Percentiles rank a stretch among this genome's conserved stretches.
Conservation (phyloP, 2,888 invertebrate species). For the Agrotis ipsilon region DNA sequence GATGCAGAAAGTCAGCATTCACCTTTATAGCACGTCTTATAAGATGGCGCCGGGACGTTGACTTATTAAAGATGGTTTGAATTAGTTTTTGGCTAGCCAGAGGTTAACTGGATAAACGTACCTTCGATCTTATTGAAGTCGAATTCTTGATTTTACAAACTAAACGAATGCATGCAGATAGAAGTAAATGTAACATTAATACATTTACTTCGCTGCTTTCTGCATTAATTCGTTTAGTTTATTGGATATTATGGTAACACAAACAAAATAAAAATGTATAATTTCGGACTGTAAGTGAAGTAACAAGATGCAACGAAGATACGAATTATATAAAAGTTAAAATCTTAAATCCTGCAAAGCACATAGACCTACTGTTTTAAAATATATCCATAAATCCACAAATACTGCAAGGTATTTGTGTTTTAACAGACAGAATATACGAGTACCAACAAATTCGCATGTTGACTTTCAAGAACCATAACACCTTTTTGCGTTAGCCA, state of each 20-base stretch:
- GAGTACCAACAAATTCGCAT: too few relatives aligned
- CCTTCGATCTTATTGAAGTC: constrained; percentile 20
- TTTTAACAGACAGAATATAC: too few relatives aligned
- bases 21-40: constrained; percentile 13
- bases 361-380: too few relatives aligned
- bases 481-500: too few relatives aligned
- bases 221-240: constrained; percentile 12
- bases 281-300: background rate
- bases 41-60: constrained; percentile 33
- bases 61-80: constrained; percentile 20
- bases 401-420: too few relatives aligned
- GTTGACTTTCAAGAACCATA: too few relatives aligned
- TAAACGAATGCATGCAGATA: too few relatives aligned
- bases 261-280: background rate
- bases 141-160: constrained; percentile 29
- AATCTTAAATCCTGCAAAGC: too few relatives aligned
- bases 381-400: too few relatives aligned
- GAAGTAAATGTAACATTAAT: too few relatives aligned
- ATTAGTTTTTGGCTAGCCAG: constrained; percentile 49
- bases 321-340: too few relatives aligned
- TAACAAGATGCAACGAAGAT: too few relatives aligned
- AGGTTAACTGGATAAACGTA: constrained; percentile 43
- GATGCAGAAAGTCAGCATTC: constrained; percentile 34
- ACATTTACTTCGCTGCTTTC: constrained; percentile 9
- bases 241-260: background rate